A percentile compares a stretch with the other conserved stretches of the same genome.
phyloP scores from a whole-genome alignment of 2,888 invertebrate species.

The Hypena proboscidalis region DNA sequence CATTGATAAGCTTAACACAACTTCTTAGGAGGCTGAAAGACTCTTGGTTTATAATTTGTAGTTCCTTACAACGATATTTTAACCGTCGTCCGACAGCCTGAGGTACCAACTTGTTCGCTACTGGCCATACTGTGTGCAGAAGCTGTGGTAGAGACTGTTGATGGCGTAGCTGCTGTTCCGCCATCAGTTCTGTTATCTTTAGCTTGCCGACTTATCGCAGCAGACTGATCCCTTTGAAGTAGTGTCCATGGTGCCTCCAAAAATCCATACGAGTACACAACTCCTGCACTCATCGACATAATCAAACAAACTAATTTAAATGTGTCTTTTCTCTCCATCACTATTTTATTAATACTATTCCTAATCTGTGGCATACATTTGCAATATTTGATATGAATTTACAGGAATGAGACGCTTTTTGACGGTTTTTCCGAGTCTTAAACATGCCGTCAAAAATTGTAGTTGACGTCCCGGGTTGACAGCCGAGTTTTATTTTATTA shows the following conservation, averaged over 20 bases:
- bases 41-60: too few species aligned
- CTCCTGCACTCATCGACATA: conserved; percentile 60
- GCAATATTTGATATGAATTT: conserved; percentile 2
- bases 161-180: conserved; percentile 22
- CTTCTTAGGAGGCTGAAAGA: not conserved
- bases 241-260: conserved; percentile 35
- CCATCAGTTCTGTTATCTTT: conserved; percentile 50
- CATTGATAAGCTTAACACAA: conserved; percentile 5
- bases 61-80: too few species aligned
- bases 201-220: conserved; percentile 13
- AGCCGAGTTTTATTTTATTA: not conserved
- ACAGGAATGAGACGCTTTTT: conserved; percentile 15
- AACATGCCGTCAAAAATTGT: conserved; percentile 30
- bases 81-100: too few species aligned
- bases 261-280: conserved; percentile 67
- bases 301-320: conserved; percentile 61
- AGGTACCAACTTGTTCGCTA: conserved; percentile 13
- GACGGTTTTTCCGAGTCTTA: conserved; percentile 26
- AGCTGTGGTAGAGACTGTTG: not conserved
- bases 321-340: conserved; percentile 68
- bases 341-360: conserved; percentile 23
- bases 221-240: not conserved
- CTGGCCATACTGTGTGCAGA: conserved; percentile 5
- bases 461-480: conserved; percentile 1
- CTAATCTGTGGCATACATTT: conserved; percentile 49